A percentile compares a stretch with the other conserved stretches of the same genome.
phyloP scores from a whole-genome alignment of 2,113 vertebrate genomes.

The zebrafish (Danio rerio) region GRCz12tu NC_133180.1:45725501-45726000 shows the following conservation, averaged over 20 bases:
- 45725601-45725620: slow-evolving; percentile 11
- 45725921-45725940: not conserved
- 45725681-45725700: not conserved
- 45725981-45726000: not conserved
- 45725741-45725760: not conserved
- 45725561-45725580: slow-evolving; percentile 3
- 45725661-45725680: slow-evolving; percentile 26
- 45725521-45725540: too few relatives aligned
- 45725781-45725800: too few relatives aligned
- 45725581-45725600: slow-evolving; percentile 26
- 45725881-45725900: too few relatives aligned
- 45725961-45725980: not conserved
- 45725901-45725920: too few relatives aligned
- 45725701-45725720: not conserved
- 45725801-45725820: too few relatives aligned
- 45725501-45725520: not conserved
- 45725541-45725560: not conserved
- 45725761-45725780: too few relatives aligned
- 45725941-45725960: slow-evolving; percentile 42
- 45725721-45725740: slow-evolving; percentile 32
- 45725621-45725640: slow-evolving; percentile 13
- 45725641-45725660: not conserved
- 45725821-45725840: too few relatives aligned
- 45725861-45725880: too few relatives aligned
- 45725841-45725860: too few relatives aligned